phyloP scores from a whole-genome alignment of 2,113 vertebrate species.

The Chaetodon auriga region DNA sequence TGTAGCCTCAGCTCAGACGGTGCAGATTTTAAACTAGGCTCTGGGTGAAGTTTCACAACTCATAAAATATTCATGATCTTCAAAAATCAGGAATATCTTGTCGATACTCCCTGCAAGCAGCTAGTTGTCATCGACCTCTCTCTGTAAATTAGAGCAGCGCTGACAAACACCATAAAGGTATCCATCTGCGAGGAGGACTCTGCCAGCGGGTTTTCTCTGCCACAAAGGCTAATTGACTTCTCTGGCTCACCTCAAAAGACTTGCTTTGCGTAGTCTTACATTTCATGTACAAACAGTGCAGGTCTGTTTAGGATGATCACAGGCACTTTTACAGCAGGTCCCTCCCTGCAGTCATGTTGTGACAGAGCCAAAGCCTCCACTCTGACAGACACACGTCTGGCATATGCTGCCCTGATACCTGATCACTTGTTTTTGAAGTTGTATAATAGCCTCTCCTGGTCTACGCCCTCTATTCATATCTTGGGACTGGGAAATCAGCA shows the following conservation, averaged over 20 bases:
- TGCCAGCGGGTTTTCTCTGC: conserved; percentile 20
- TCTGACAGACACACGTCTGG: conserved; percentile 75
- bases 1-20: conserved; percentile 2
- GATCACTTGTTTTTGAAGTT: conserved; percentile 80
- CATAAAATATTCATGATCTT: conserved; percentile 61
- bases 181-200: conserved; percentile 25
- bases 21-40: conserved; percentile 19
- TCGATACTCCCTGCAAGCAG: conserved; percentile 30
- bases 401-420: conserved; percentile 83
- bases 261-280: conserved; percentile 24
- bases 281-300: conserved; percentile 44
- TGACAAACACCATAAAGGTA: conserved; percentile 64
- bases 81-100: conserved; percentile 41
- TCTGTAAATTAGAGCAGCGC: conserved; percentile 52
- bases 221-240: conserved; percentile 52
- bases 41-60: conserved; percentile 16
- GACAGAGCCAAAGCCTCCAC: conserved; percentile 47
- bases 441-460: conserved; percentile 63
- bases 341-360: conserved; percentile 46
- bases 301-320: conserved; percentile 42
- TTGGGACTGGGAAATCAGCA: not conserved
- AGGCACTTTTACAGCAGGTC: conserved; percentile 19
- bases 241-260: conserved; percentile 31
- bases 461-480: conserved; percentile 65
- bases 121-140: conserved; percentile 31